Conservation (phyloP, 2,888 invertebrate species). For the Steinernema carpocapsae region DNA sequence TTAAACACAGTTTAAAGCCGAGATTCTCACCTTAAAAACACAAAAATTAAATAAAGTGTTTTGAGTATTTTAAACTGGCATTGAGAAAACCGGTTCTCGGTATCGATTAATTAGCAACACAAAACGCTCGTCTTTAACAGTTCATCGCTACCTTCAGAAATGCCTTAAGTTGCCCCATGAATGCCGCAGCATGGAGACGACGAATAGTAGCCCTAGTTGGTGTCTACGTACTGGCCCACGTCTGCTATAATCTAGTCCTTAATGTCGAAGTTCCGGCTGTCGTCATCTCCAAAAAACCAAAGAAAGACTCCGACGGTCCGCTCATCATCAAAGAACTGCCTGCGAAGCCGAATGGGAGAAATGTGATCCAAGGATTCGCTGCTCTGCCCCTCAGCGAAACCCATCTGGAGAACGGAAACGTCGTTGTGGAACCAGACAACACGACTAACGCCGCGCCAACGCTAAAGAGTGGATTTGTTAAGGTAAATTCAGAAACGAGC, state of each 20-base stretch:
- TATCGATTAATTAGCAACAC: slow-evolving; percentile 8
- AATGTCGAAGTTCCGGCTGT: slow-evolving; percentile 14
- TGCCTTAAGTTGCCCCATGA: slow-evolving; percentile 7
- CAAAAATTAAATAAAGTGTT: no score
- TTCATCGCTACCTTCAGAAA: neutral
- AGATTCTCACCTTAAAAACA: no score
- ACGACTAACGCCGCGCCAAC: slow-evolving; percentile 3
- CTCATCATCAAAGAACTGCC: slow-evolving; percentile 42
- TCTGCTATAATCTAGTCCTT: neutral
- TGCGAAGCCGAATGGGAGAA: slow-evolving; percentile 5
- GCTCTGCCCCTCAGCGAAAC: slow-evolving; percentile 10
- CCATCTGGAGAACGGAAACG: neutral
- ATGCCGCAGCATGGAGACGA: slow-evolving; percentile 26
- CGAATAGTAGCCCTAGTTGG: neutral
- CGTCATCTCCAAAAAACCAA: slow-evolving; percentile 41
- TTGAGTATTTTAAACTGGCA: no score
- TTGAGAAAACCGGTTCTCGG: slow-evolving; percentile 2
- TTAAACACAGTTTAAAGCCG: no score
- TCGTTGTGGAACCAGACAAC: slow-evolving; percentile 16
- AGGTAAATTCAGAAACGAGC: neutral
- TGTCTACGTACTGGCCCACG: neutral
- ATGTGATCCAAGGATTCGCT: slow-evolving; percentile 18
- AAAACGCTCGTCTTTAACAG: neutral
- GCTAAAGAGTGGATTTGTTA: neutral
- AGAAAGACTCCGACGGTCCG: slow-evolving; percentile 48